Base-by-base conservation (phyloP, 2,113 vertebrate species). In the Neolamprologus kungweensis region DNA sequence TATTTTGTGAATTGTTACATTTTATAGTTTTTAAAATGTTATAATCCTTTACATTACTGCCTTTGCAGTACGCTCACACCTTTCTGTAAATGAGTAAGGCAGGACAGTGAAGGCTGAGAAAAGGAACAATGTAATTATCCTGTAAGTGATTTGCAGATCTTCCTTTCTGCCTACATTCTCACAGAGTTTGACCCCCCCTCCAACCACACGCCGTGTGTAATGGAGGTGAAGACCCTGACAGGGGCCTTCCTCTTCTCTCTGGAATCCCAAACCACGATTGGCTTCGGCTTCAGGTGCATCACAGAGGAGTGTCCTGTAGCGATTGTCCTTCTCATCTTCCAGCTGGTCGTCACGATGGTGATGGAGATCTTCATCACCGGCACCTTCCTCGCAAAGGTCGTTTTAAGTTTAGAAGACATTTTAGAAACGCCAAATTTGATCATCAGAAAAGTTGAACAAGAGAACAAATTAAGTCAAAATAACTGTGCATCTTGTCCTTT, bases 351-450 rank as follows among this genome's bases (percentile, higher is more conserved):
- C 83, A 99, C 99, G 81, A 99, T 98, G 97, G 98, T 99, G 94
- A 96, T 99, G 97, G 98, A 99, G 94, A 99, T 99, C 94, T 99
- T 99, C 95, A 98, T 99, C 96, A 99, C 99, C 0, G 99, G 99
- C 35, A 99, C 99, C 28, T 99, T 99, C 92, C 95, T 99, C 28
- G 99, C 99, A 3, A 99, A 99, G 96, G 96, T 97, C 88, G 13
- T 14, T 19, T 57, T 82, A n/a, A 0, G 23, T 55, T 55, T 16
- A 42, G 9, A 55, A 1, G 33, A 65, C 1, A 65, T 65, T 37
- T 65, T 31, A 75, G 9, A 37, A 60, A 31, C 0, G 1, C 1
- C 45, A 78, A 78, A 51, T 78, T 50, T 51, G 73, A 78, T 50
- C 16, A 28, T 51, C 9, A 47, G 23, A 75, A 28, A 75, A 17